Conservation (phyloP, 1,140 invertebrate genomes). For the Sitophilus oryzae region DNA sequence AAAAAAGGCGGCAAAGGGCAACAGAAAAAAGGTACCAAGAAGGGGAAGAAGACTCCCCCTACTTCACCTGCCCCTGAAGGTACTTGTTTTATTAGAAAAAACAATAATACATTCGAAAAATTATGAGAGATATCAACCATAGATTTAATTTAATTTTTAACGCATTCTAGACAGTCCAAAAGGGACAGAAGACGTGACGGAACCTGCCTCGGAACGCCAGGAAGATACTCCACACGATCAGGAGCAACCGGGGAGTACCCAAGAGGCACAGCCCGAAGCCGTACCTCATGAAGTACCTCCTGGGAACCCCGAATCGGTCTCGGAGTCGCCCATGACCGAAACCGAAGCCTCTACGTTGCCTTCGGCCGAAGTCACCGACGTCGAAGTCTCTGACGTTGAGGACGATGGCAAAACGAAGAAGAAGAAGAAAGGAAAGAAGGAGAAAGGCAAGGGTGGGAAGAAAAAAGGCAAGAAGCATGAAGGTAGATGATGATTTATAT, state of each 20-base stretch:
- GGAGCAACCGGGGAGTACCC: slow-evolving; percentile 4
- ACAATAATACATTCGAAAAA: slow-evolving; percentile 25
- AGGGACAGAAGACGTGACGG: slow-evolving; percentile 17
- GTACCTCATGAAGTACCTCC: neutral
- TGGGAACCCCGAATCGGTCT: neutral
- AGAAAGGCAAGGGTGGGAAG: slow-evolving; percentile 11
- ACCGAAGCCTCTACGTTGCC: slow-evolving; percentile 29
- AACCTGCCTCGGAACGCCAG: neutral
- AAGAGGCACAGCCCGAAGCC: neutral
- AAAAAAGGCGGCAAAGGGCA: slow-evolving; percentile 27
- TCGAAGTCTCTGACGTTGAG: slow-evolving; percentile 21
- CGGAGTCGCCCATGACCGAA: slow-evolving; percentile 27
- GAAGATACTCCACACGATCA: neutral
- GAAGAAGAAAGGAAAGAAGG: slow-evolving; percentile 12
- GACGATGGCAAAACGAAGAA: slow-evolving; percentile 16
- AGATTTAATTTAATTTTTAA: too few relatives aligned
- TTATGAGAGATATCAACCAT: too few relatives aligned
- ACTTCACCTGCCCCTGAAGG: slow-evolving; percentile 4
- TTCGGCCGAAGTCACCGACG: slow-evolving; percentile 27
- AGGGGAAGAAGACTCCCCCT: slow-evolving; percentile 7
- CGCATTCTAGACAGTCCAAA: slow-evolving; percentile 23
- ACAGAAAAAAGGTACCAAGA: slow-evolving; percentile 22
- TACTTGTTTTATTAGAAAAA: neutral
- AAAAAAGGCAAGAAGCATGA: slow-evolving; percentile 24
- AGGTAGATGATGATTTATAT: neutral